Evolutionary conservation across 2,113 vertebrate genomes (phyloP).

Genomic region (Nanorana parkeri): DNA sequence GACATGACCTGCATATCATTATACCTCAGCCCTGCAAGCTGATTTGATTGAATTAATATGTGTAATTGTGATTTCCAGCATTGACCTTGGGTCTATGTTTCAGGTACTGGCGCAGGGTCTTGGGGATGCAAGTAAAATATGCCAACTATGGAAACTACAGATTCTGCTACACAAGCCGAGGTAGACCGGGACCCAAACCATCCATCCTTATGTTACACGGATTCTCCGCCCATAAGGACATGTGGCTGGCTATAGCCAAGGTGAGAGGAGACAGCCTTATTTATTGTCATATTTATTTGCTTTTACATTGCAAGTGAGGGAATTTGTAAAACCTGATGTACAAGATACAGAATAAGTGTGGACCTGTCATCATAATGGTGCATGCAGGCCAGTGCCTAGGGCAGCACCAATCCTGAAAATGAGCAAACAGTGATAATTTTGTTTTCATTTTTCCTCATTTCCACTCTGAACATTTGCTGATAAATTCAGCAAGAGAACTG

Average conservation of each 20-base stretch:
- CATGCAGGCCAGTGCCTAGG: too few relatives aligned
- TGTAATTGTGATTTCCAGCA: not conserved
- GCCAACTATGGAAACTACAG: conserved; percentile 77
- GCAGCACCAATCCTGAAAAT: too few relatives aligned
- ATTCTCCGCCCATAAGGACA: conserved; percentile 89
- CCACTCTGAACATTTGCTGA: too few relatives aligned
- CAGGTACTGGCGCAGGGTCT: conserved; percentile 84
- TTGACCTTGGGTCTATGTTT: not conserved
- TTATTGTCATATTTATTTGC: too few relatives aligned
- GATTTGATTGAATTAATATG: not conserved
- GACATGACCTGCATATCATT: too few relatives aligned
- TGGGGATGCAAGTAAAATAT: conserved; percentile 84
- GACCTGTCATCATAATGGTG: too few relatives aligned
- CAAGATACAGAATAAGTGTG: not conserved
- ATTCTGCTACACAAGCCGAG: conserved; percentile 89
- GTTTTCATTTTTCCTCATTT: too few relatives aligned
- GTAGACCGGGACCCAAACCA: conserved; percentile 76
- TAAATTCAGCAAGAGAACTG: too few relatives aligned
- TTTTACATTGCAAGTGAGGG: too few relatives aligned
- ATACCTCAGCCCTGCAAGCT: not conserved
- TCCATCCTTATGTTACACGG: conserved; percentile 92
- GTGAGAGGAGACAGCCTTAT: conserved; percentile 64
- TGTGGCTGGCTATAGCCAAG: conserved; percentile 92
- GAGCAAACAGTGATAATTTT: too few relatives aligned
- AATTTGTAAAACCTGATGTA: not conserved